These are phyloP conservation scores for Microctonus brassicae DNA, from an alignment of 2,888 invertebrate genomes.

Conservation along the genomic window DNA sequence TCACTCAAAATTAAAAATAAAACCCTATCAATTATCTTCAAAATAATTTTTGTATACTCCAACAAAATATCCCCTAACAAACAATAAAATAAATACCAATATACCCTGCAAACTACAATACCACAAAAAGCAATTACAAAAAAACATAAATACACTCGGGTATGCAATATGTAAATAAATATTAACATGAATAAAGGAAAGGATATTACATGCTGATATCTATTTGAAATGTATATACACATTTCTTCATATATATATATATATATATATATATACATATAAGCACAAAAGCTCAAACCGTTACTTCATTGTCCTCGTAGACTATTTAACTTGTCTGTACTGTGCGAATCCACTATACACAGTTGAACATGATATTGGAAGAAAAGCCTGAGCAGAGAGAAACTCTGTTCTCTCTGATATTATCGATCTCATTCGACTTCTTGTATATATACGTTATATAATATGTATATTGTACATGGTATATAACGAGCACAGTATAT, in stretches of 20 bases:
- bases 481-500: background rate
- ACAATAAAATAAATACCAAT: too few relatives aligned
- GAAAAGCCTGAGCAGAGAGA: background rate
- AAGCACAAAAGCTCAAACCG: constrained; percentile 7
- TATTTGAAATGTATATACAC: too few relatives aligned
- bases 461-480: too few relatives aligned
- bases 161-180: constrained; percentile 1
- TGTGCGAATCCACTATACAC: background rate
- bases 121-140: too few relatives aligned
- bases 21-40: too few relatives aligned
- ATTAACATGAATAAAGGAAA: constrained; percentile 19
- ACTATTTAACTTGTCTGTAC: constrained; percentile 8
- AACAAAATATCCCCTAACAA: too few relatives aligned
- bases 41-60: too few relatives aligned
- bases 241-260: too few relatives aligned
- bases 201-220: constrained; percentile 30
- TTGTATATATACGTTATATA: too few relatives aligned
- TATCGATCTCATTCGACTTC: constrained; percentile 12
- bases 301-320: constrained; percentile 21
- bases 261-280: background rate
- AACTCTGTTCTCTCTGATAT: background rate
- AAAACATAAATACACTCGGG: too few relatives aligned
- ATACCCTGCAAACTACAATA: too few relatives aligned
- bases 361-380: background rate
- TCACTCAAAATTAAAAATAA: too few relatives aligned